Conservation (phyloP, 2,888 invertebrate genomes). For the Lycophotia porphyrea region DNA sequence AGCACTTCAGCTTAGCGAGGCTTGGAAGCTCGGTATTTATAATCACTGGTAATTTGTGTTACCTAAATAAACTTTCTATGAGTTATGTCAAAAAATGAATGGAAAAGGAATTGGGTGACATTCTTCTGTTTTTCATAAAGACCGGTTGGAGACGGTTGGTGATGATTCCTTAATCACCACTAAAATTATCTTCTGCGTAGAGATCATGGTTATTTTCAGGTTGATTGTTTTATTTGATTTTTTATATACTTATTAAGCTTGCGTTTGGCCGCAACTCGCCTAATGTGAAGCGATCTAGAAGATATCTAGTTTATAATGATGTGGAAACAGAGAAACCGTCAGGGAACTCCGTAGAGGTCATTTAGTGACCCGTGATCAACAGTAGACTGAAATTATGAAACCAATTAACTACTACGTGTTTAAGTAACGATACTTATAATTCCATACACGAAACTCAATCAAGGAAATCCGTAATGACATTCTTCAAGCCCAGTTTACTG, state of each 20-base stretch:
- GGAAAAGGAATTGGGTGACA: not conserved
- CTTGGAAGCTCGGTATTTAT: not conserved
- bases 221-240: too few species aligned
- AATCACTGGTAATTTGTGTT: not conserved
- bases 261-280: too few species aligned
- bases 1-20: not conserved
- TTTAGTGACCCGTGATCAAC: not conserved
- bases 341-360: not conserved
- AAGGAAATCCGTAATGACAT: constrained; percentile 43
- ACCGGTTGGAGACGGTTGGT: too few species aligned
- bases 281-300: too few species aligned
- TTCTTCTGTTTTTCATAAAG: not conserved
- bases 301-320: too few species aligned
- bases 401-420: not conserved
- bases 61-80: not conserved
- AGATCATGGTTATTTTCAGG: not conserved
- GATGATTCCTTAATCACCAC: too few species aligned
- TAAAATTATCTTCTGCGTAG: not conserved
- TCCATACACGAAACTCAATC: constrained; percentile 20
- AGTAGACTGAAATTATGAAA: not conserved
- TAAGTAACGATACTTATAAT: constrained; percentile 23
- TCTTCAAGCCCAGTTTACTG: constrained; percentile 22
- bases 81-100: too few species aligned
- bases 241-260: too few species aligned
- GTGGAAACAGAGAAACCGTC: too few species aligned